Conservation (phyloP, 2,888 invertebrate genomes). For the Laothoe populi region DNA sequence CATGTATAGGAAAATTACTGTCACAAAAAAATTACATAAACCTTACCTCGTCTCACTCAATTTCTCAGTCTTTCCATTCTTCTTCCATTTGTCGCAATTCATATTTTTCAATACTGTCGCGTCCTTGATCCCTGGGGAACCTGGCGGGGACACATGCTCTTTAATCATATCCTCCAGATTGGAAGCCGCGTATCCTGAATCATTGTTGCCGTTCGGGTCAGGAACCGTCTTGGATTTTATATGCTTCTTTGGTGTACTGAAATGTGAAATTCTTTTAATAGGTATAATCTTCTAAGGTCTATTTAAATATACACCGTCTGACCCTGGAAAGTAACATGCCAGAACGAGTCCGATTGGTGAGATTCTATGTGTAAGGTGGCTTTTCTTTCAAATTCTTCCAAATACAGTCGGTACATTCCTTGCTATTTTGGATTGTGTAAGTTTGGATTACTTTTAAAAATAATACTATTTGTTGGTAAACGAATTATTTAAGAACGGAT, state of each 20-base stretch:
- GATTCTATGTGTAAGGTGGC: no score
- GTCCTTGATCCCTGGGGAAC: constrained; percentile 77
- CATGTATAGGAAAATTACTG: no score
- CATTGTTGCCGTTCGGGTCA: constrained; percentile 93
- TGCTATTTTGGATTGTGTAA: no score
- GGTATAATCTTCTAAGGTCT: neutral
- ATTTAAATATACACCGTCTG: no score
- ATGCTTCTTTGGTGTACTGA: constrained; percentile 62
- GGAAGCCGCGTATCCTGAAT: constrained; percentile 92
- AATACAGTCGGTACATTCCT: no score
- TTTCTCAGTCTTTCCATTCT: constrained; percentile 70
- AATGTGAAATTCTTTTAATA: neutral
- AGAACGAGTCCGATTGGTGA: no score
- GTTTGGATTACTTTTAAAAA: no score
- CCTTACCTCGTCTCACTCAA: constrained; percentile 62
- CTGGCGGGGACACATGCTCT: constrained; percentile 85
- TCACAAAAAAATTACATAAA: no score
- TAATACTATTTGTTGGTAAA: no score
- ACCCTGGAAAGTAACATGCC: no score
- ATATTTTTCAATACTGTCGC: constrained; percentile 72
- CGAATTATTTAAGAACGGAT: no score
- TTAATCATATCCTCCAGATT: constrained; percentile 82
- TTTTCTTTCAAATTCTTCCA: no score
- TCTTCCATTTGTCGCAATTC: constrained; percentile 71
- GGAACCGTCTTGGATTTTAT: constrained; percentile 75